These are phyloP conservation scores for Entomobrya multifasciata DNA, from an alignment of 2,888 invertebrate species.

Conservation along the genomic window DNA sequence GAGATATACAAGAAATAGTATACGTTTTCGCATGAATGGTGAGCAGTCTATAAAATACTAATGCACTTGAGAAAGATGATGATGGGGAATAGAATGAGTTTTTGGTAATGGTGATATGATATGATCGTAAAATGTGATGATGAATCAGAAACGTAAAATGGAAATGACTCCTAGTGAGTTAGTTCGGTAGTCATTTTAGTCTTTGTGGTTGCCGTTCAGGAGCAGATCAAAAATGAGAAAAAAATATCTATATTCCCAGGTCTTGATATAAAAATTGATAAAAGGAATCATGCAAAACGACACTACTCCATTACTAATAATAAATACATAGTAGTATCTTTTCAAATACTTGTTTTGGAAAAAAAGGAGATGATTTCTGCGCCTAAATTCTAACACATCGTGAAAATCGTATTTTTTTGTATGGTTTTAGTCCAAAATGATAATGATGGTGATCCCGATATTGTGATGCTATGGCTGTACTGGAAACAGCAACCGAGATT, in stretches of 20 bases:
- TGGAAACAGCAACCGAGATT: background rate
- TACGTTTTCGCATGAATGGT: too few species aligned
- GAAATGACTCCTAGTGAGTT: too few species aligned
- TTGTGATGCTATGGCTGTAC: background rate
- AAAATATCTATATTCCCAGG: background rate
- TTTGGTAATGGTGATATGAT: too few species aligned
- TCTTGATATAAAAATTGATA: background rate
- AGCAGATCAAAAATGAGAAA: too few species aligned
- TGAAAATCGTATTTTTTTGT: too few species aligned
- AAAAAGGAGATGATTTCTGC: too few species aligned
- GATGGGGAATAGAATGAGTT: background rate
- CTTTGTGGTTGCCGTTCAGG: too few species aligned
- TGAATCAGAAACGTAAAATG: constrained; percentile 27
- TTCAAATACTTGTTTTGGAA: too few species aligned
- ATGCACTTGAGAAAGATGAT: constrained; percentile 5
- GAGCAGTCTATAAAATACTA: background rate
- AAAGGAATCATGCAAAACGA: background rate
- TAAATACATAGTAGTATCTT: background rate
- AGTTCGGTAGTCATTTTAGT: background rate
- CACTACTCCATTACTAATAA: background rate
- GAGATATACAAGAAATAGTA: background rate
- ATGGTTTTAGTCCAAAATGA: background rate
- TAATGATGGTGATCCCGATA: background rate
- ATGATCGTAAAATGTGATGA: constrained; percentile 22
- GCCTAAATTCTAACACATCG: too few species aligned